These are phyloP conservation scores for Oophaga sylvatica DNA, from an alignment of 2,797 vertebrate species.

Conservation along the genomic window DNA sequence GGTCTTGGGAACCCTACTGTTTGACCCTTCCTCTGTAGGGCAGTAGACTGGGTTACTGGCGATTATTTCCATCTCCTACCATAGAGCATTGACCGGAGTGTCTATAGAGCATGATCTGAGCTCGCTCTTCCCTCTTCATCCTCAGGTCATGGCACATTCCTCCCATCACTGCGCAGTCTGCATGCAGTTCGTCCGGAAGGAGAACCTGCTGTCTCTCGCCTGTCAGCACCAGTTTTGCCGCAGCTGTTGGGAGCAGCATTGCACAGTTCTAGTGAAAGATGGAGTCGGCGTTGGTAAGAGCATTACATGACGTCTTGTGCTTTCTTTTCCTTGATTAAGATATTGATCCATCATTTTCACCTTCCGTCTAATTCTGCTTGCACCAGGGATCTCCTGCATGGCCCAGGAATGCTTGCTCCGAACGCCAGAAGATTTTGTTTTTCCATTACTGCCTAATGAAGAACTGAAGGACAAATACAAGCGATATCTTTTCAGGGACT, in stretches of 20 bases:
- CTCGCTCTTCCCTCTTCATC: not conserved
- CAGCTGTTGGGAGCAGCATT: slow-evolving; percentile 99
- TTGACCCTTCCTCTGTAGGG: no score
- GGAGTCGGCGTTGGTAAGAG: slow-evolving; percentile 94
- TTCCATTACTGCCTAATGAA: slow-evolving; percentile 91
- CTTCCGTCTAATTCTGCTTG: not conserved
- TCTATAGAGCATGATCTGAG: not conserved
- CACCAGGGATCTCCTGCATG: slow-evolving; percentile 95
- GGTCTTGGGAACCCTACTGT: no score
- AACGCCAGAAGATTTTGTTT: slow-evolving; percentile 95
- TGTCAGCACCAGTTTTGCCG: slow-evolving; percentile 99
- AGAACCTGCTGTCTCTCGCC: slow-evolving; percentile 89
- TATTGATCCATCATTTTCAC: not conserved
- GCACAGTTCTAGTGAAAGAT: slow-evolving; percentile 96
- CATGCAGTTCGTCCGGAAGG: slow-evolving; percentile 95
- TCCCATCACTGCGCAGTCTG: slow-evolving; percentile 96
- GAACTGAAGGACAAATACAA: slow-evolving; percentile 98
- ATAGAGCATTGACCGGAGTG: no score
- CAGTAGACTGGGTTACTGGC: no score
- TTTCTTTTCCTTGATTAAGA: not conserved
- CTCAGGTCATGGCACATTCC: slow-evolving; percentile 79
- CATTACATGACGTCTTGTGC: no score
- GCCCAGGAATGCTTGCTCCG: slow-evolving; percentile 96
- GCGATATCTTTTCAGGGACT: slow-evolving; percentile 99
- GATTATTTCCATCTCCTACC: no score